phyloP scores from a whole-genome alignment of 2,113 vertebrate genomes.

The Mustela lutreola region DNA sequence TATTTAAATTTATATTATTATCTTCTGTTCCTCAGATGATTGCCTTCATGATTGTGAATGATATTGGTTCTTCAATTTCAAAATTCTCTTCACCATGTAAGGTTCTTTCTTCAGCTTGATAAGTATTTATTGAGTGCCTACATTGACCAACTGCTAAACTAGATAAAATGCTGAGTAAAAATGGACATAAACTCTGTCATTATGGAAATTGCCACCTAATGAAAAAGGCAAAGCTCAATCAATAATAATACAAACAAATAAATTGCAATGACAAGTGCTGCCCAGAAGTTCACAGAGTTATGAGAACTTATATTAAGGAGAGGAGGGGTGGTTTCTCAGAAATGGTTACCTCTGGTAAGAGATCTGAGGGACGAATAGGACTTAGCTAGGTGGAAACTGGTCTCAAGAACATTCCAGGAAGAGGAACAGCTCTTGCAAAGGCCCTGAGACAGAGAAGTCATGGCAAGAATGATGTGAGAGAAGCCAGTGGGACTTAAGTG shows the following conservation, averaged over 20 bases:
- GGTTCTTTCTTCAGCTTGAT: neutral
- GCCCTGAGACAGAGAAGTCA: neutral
- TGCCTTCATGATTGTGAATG: slow-evolving; percentile 37
- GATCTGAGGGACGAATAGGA: neutral
- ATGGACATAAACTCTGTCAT: neutral
- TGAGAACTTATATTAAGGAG: neutral
- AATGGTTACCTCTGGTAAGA: neutral
- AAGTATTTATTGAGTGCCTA: neutral
- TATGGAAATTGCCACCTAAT: neutral
- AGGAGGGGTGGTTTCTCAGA: neutral
- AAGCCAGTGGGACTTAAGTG: neutral
- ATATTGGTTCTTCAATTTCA: neutral
- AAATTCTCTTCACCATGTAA: neutral
- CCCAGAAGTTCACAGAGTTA: neutral
- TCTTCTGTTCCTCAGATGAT: neutral
- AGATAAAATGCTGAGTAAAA: neutral
- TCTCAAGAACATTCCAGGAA: neutral
- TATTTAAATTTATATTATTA: neutral
- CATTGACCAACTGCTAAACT: neutral
- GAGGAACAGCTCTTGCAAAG: neutral
- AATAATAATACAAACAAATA: neutral
- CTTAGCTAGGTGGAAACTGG: neutral
- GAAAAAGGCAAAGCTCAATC: slow-evolving; percentile 31
- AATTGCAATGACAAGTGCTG: neutral
- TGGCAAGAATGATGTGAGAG: neutral